Evolutionary conservation across 2,888 invertebrate species (phyloP), one percentile per base, ranked within the genome.

Genomic region (Drosophila ustulata): DNA sequence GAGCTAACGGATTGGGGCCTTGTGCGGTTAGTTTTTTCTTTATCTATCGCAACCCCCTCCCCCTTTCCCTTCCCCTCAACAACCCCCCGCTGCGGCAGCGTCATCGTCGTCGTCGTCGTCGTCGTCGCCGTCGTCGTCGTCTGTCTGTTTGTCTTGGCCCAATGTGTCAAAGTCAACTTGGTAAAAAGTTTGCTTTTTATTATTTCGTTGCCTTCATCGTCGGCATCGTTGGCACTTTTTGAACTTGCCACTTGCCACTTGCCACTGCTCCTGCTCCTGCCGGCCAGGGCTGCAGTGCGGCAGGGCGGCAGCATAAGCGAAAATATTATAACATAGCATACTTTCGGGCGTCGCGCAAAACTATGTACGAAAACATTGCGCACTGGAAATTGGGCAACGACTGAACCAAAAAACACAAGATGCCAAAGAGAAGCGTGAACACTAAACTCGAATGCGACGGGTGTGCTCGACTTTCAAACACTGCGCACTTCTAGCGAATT

Each of bases 131-230:
- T 18, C 18, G 18, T 18, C 28, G 28, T 28, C 28, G 30, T 25
- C 6, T 25, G 11, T 63, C 70, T 78, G 78, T 86, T 84, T 83
- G 82, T 79, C 74, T 84, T 87, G 79, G 84, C 70, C 83, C 87
- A 83, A 83, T 83, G 87, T 83, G 83, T 83, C 83, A 83, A 83
- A 87, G 82, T 87, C 82, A 83, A 84, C 72, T 87, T 81, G 82
- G 82, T 79, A 84, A 79, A 79, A 87, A 83, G 82, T 87, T 87
- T 65, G 76, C 76, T 83, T 82, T 81, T 82, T 82, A 85, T 85
- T 85, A 80, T 78, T 81, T 86, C 81, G 84, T 68, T 76, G 78
- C 73, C 75, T 63, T 76, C 80, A 73, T 80, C 77, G 64, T 78
- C 64, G 78, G 61, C 69, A 67, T 75, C 64, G 75, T 74, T 80